These are phyloP conservation scores for Serranus cabrilla DNA, from an alignment of 2,797 vertebrate species.

Conservation along the genomic window DNA sequence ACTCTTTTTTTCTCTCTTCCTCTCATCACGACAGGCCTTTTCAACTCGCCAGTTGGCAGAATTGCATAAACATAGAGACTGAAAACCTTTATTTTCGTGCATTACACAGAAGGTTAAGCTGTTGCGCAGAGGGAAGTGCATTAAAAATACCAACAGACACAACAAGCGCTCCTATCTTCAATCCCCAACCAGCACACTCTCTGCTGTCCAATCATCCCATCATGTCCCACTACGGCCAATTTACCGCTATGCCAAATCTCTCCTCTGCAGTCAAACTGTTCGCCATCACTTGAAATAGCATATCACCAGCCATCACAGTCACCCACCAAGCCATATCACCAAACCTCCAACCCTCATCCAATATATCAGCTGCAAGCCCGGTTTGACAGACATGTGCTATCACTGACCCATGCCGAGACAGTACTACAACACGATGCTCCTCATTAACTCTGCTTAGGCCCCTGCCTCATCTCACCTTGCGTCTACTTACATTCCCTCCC, in stretches of 20 bases:
- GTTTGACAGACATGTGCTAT: conserved; percentile 35
- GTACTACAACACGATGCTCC: conserved; percentile 7
- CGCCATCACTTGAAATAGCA: conserved; percentile 58
- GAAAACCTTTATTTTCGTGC: conserved; percentile 54
- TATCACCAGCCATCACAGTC: conserved; percentile 33
- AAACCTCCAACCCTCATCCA: conserved; percentile 27
- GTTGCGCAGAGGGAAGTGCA: conserved; percentile 55
- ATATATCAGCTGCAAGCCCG: conserved; percentile 14
- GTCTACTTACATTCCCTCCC: conserved; percentile 48
- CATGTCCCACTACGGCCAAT: conserved; percentile 65
- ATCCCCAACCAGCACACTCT: conserved; percentile 51
- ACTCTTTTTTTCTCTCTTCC: conserved; percentile 31
- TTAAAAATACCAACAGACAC: conserved; percentile 60
- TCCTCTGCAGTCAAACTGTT: conserved; percentile 58
- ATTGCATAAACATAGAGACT: conserved; percentile 59
- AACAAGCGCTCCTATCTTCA: conserved; percentile 59
- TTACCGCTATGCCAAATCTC: conserved; percentile 66
- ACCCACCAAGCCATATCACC: conserved; percentile 46
- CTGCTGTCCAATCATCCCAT: conserved; percentile 69
- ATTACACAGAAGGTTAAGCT: conserved; percentile 67
- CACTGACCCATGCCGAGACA: conserved; percentile 42
- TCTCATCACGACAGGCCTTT: conserved; percentile 53
- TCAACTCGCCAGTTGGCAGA: conserved; percentile 64
- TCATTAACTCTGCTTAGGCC: conserved; percentile 37
- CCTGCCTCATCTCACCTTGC: conserved; percentile 49